These are phyloP conservation scores for Brachionus rotundiformis DNA, from an alignment of 1,140 invertebrate species.

Conservation along the genomic window DNA sequence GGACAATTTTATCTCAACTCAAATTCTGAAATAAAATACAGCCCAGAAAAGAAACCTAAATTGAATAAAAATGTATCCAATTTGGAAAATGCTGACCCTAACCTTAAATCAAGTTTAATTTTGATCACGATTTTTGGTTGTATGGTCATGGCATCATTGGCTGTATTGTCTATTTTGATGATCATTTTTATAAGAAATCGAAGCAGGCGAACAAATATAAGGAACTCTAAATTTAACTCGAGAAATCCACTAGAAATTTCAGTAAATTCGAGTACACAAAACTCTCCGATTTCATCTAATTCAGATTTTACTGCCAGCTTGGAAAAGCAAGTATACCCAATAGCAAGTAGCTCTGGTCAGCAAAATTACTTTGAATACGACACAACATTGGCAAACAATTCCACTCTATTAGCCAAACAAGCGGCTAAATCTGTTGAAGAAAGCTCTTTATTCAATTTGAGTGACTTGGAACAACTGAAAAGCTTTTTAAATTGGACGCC, in stretches of 20 bases:
- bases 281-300: background rate
- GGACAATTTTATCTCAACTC: background rate
- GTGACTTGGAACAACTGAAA: conserved; percentile 24
- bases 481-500: conserved; percentile 1
- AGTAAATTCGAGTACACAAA: conserved; percentile 11
- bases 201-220: background rate
- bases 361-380: conserved; percentile 41
- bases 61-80: background rate
- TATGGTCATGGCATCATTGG: background rate
- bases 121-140: background rate
- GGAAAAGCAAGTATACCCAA: background rate
- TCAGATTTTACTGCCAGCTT: background rate
- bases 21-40: background rate
- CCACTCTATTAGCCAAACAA: background rate
- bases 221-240: conserved; percentile 17
- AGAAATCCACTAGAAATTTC: conserved; percentile 36
- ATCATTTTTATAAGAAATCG: conserved; percentile 3
- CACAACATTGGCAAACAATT: background rate
- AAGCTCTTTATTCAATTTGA: background rate
- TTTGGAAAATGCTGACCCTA: background rate
- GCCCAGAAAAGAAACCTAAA: background rate
- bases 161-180: background rate
- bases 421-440: background rate
- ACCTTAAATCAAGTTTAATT: background rate
- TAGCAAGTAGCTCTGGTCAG: background rate